Evolutionary conservation across 30 jellyfish, hydroid and myxozoan genomes (phyloP).

Genomic region (Chrysaora quinquecirrha): DNA sequence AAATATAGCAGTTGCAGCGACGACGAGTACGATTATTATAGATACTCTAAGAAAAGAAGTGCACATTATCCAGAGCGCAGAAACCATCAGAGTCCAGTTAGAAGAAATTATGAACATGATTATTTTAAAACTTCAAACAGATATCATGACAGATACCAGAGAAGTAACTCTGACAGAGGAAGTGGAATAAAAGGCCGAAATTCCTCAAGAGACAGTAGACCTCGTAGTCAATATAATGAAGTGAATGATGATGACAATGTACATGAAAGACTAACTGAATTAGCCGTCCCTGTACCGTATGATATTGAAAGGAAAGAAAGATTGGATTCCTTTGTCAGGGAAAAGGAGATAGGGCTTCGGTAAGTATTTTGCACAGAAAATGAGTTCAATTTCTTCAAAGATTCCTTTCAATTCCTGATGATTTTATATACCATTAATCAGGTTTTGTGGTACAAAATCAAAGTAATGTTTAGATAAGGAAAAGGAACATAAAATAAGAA

Average conservation of each 20-base stretch:
- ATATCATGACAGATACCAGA: not conserved
- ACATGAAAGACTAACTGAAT: constrained; percentile 73
- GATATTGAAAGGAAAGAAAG: constrained; percentile 97
- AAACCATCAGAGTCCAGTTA: constrained; percentile 16
- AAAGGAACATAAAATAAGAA: too few relatives aligned
- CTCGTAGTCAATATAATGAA: not conserved
- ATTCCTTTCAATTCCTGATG: too few relatives aligned
- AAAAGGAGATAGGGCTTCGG: not conserved
- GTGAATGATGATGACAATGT: constrained; percentile 43
- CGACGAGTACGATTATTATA: constrained; percentile 67
- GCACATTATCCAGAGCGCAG: constrained; percentile 1
- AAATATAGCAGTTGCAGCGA: constrained; percentile 78
- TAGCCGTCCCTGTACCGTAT: constrained; percentile 94
- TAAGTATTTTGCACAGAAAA: constrained; percentile 28
- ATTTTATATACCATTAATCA: too few relatives aligned
- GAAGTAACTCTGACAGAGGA: constrained; percentile 42
- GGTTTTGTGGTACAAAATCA: too few relatives aligned
- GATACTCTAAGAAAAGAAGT: constrained; percentile 43
- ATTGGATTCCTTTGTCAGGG: constrained; percentile 45
- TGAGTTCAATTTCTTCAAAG: too few relatives aligned
- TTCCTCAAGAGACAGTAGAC: not conserved
- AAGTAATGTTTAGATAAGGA: too few relatives aligned
- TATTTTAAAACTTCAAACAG: constrained; percentile 19
- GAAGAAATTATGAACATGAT: constrained; percentile 39
- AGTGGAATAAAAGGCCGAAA: constrained; percentile 11